Evolutionary conservation across 64 coral and sea anemone genomes (phyloP), one percentile per base, ranked within the genome.

Genomic region (Orbicella faveolata): DNA sequence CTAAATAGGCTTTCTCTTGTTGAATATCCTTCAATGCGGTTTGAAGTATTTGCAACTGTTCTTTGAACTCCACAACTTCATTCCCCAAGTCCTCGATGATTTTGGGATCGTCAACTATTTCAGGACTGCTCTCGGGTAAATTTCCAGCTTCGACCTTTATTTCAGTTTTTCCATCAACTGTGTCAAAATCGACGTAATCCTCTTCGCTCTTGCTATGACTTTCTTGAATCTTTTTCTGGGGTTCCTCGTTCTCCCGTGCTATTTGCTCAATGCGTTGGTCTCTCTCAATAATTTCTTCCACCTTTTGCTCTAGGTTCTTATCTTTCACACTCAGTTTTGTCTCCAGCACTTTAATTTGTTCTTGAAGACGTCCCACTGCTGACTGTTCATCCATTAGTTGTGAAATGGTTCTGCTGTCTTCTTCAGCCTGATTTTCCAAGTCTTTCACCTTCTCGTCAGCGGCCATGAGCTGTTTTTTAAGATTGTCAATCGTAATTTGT

Each of bases 21-120:
- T 96, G 87, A 52, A 93, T 37, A 11, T 88, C 81, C 74, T 77
- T 61, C 11, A 97, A 70, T 61, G 73, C 55, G 9, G 83, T 39
- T 76, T 97, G 88, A 1, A 90, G 78, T 35, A 67, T 86, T 34
- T 83, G 70, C 13, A 86, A 86, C 54, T 75, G 91, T 15, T 68
- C 67, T 33, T 94, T 79, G 3, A 92, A 90, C 17, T 67, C 82
- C 35, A 91, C 41, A 1, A 96, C 64, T 23, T 84, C 91, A 23
- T 53, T 89, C 44, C 84, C 66, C 13, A 93, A 21, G 35, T 65
- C 66, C 82, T 80, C 59, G 61, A 74, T 81, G 78, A 52, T 69
- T 88, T 80, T 18, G 84, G 53, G 17, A 75, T 48, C 16, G 52
- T 21, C 20, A 25, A 69, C 11, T 90, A 73, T 21, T 80, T 75